Conservation (phyloP, 2,888 invertebrate genomes). For the Nasonovia ribisnigri region DNA sequence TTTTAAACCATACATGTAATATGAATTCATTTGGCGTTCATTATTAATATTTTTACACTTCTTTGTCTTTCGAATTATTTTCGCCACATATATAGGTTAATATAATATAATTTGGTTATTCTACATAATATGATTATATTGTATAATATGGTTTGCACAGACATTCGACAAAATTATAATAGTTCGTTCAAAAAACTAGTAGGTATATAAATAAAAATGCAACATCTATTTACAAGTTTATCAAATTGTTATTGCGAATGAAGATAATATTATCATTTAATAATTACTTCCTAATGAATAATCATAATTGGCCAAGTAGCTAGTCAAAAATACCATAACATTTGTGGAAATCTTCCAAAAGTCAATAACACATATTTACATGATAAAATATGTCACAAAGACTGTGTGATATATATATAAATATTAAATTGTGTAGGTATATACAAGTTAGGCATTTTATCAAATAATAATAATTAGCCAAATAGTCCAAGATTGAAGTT, state of each 20-base stretch:
- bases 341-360: neutral
- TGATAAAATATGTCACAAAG: neutral
- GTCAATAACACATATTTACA: neutral
- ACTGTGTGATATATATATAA: neutral
- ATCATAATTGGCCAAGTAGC: neutral
- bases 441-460: neutral
- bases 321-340: neutral
- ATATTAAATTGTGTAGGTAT: neutral
- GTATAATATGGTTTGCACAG: neutral
- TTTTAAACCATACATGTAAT: neutral
- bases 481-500: neutral
- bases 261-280: neutral
- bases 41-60: neutral
- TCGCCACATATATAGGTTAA: neutral
- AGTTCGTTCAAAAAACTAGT: neutral
- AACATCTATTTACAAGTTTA: neutral
- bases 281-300: neutral
- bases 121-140: neutral
- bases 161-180: neutral
- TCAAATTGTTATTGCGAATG: neutral
- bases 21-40: neutral
- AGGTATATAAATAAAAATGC: neutral
- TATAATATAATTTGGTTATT: neutral
- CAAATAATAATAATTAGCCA: neutral
- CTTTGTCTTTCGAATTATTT: neutral